Conservation (phyloP, 1,140 invertebrate species). For the Matsumurasca onukii region DNA sequence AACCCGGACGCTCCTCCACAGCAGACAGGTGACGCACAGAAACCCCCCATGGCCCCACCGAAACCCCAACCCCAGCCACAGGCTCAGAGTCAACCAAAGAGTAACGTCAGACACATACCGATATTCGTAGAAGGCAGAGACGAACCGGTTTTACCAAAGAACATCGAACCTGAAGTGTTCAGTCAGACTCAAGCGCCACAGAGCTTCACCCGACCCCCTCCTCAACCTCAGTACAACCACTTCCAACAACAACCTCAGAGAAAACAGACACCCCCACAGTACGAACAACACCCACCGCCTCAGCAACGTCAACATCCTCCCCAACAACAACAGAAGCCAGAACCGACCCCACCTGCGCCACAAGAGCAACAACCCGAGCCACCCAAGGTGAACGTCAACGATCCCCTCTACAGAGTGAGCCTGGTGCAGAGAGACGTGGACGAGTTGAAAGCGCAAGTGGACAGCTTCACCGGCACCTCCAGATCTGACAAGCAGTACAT, state of each 20-base stretch:
- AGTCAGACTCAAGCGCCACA: slow-evolving; percentile 27
- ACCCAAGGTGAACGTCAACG: slow-evolving; percentile 53
- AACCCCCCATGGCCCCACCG: slow-evolving; percentile 41
- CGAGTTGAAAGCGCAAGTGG: slow-evolving; percentile 73
- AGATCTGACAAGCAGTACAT: slow-evolving; percentile 82
- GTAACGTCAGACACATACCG: slow-evolving; percentile 76
- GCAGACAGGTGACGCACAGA: slow-evolving; percentile 28
- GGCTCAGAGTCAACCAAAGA: slow-evolving; percentile 43
- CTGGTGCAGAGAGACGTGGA: slow-evolving; percentile 78
- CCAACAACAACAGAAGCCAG: slow-evolving; percentile 34
- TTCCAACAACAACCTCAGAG: slow-evolving; percentile 42
- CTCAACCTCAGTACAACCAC: slow-evolving; percentile 41
- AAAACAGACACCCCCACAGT: slow-evolving; percentile 15
- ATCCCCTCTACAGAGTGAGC: slow-evolving; percentile 76
- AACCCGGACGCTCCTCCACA: slow-evolving; percentile 36
- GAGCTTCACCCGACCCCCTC: slow-evolving; percentile 36
- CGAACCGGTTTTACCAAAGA: slow-evolving; percentile 40
- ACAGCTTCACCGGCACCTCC: slow-evolving; percentile 69
- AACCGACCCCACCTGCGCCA: slow-evolving; percentile 36
- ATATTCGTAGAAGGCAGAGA: slow-evolving; percentile 84
- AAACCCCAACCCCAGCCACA: slow-evolving; percentile 45
- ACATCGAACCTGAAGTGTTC: slow-evolving; percentile 31
- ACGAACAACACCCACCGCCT: slow-evolving; percentile 42
- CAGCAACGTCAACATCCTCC: slow-evolving; percentile 43
- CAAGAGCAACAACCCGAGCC: slow-evolving; percentile 42